phyloP scores from a whole-genome alignment of 2,797 vertebrate species.

The Eulemur coronatus region DNA sequence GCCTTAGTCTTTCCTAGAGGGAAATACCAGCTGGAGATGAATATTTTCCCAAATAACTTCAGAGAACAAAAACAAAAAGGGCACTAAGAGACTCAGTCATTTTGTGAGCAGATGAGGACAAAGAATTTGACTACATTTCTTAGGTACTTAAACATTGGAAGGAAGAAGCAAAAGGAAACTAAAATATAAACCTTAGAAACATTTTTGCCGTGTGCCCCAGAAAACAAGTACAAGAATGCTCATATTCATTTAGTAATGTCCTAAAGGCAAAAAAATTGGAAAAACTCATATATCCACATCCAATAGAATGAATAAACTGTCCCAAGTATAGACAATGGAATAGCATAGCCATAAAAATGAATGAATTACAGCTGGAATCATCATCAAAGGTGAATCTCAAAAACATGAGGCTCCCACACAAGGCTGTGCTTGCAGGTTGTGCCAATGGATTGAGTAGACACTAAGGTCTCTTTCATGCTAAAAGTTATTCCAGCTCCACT shows the following conservation, averaged over 20 bases:
- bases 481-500: background rate
- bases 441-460: background rate
- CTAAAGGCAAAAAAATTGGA: background rate
- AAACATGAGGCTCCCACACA: background rate
- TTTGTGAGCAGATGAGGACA: background rate
- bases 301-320: background rate
- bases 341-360: background rate
- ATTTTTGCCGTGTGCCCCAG: background rate
- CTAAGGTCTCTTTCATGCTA: background rate
- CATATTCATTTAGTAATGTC: background rate
- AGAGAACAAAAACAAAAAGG: background rate
- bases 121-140: background rate
- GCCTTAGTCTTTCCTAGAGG: background rate
- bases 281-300: background rate
- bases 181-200: background rate
- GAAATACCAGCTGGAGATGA: background rate
- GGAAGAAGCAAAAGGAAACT: background rate
- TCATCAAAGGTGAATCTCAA: conserved; percentile 8
- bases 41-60: background rate
- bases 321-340: background rate
- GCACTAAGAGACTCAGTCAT: background rate
- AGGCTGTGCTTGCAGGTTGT: background rate
- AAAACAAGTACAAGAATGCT: background rate
- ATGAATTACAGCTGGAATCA: background rate
- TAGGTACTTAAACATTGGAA: background rate